Conservation (phyloP, 2,797 vertebrate species). For the Aldrovandia affinis region DNA sequence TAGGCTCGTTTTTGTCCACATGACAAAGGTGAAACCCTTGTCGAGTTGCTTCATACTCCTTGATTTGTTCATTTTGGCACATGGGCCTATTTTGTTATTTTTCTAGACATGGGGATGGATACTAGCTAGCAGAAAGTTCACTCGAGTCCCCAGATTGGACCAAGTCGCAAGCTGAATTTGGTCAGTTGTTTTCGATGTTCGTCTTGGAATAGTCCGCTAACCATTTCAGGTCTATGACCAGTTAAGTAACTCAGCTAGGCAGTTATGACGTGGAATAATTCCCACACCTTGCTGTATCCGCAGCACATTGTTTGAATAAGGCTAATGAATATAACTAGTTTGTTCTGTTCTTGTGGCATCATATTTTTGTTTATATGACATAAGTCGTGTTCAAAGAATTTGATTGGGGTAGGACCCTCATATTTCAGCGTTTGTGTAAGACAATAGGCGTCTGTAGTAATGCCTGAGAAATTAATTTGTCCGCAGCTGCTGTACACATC, state of each 20-base stretch:
- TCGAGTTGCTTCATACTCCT: neutral
- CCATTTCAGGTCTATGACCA: neutral
- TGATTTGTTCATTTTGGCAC: neutral
- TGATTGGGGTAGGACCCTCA: conserved; percentile 37
- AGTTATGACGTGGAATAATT: neutral
- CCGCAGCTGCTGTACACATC: conserved; percentile 39
- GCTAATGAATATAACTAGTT: neutral
- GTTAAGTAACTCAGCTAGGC: neutral
- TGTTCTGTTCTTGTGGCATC: neutral
- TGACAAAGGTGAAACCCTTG: neutral
- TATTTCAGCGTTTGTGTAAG: conserved; percentile 37
- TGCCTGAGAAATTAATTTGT: conserved; percentile 44
- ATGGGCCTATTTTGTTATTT: neutral
- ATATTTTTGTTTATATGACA: neutral
- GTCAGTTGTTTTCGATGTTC: neutral
- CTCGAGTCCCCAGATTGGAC: too few species aligned
- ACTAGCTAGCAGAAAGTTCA: neutral
- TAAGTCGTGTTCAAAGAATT: conserved; percentile 9
- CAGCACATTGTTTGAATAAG: neutral
- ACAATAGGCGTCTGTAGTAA: conserved; percentile 55
- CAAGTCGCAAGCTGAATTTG: neutral
- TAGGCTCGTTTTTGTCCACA: conserved; percentile 10
- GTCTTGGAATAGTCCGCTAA: neutral
- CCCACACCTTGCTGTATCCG: neutral
- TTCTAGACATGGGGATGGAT: neutral